These are phyloP conservation scores for Microplitis manilae DNA, from an alignment of 2,888 invertebrate species.

Conservation along the genomic window DNA sequence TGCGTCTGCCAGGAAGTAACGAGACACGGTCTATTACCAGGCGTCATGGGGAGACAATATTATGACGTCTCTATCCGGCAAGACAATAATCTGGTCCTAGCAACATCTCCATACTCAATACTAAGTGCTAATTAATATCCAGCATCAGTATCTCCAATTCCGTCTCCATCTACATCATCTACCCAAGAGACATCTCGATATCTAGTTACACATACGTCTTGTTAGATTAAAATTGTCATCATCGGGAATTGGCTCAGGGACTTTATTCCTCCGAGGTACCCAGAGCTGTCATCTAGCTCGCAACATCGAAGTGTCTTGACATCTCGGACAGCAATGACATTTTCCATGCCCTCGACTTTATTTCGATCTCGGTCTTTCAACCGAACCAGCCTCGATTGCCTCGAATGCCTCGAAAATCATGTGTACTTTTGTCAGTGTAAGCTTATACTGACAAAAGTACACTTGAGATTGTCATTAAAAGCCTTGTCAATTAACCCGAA, in stretches of 20 bases:
- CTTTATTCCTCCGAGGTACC: neutral
- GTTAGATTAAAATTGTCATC: neutral
- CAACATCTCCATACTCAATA: no score
- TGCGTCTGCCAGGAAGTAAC: constrained; percentile 41
- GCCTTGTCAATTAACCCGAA: no score
- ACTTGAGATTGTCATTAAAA: no score
- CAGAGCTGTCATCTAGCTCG: constrained; percentile 58
- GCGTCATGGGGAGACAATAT: constrained; percentile 64
- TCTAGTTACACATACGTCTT: neutral
- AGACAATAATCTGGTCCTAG: neutral
- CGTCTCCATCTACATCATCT: neutral
- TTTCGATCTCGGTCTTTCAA: no score
- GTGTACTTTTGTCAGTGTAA: no score
- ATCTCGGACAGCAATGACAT: constrained; percentile 57
- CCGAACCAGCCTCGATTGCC: no score
- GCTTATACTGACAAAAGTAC: no score
- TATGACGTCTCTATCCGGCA: constrained; percentile 65
- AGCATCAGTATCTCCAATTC: neutral
- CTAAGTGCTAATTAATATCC: neutral
- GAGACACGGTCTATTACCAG: constrained; percentile 56
- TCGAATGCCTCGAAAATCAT: no score
- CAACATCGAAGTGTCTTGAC: constrained; percentile 67
- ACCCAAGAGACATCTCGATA: neutral
- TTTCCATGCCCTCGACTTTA: neutral
- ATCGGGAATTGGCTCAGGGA: neutral